Conservation (phyloP, 2,113 vertebrate species). For the Cathartes aura region DNA sequence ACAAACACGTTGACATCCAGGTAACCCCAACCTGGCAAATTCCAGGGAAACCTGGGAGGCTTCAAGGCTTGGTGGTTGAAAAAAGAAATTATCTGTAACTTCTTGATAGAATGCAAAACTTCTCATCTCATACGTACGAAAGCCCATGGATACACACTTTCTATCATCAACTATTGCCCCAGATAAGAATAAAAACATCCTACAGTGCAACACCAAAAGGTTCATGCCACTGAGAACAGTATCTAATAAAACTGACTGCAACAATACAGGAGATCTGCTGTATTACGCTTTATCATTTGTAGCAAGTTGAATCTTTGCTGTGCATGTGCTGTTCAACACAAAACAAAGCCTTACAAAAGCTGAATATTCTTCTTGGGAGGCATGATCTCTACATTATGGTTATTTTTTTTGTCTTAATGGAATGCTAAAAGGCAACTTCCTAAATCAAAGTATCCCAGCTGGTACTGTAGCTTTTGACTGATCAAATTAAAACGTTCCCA, state of each 20-base stretch:
- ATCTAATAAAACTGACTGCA: not conserved
- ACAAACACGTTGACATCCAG: not conserved
- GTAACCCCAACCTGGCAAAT: not conserved
- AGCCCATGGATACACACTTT: not conserved
- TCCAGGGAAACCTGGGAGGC: not conserved
- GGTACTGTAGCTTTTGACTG: not conserved
- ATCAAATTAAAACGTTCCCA: not conserved
- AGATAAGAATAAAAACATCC: not conserved
- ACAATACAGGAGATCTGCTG: not conserved
- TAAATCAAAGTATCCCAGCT: not conserved
- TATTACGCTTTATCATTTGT: not conserved
- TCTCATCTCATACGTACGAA: fast-evolving
- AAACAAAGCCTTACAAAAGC: not conserved
- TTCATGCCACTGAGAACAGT: not conserved
- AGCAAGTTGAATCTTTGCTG: not conserved
- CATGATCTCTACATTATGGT: not conserved
- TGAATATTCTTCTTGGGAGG: not conserved
- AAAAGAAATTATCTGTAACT: not conserved
- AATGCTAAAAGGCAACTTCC: not conserved
- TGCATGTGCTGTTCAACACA: not conserved
- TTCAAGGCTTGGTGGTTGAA: not conserved
- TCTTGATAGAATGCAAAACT: not conserved
- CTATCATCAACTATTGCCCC: not conserved
- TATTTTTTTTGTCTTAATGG: not conserved
- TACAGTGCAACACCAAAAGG: not conserved